phyloP scores from a whole-genome alignment of 2,888 invertebrate species.

The Pseudanteris insignis region DNA sequence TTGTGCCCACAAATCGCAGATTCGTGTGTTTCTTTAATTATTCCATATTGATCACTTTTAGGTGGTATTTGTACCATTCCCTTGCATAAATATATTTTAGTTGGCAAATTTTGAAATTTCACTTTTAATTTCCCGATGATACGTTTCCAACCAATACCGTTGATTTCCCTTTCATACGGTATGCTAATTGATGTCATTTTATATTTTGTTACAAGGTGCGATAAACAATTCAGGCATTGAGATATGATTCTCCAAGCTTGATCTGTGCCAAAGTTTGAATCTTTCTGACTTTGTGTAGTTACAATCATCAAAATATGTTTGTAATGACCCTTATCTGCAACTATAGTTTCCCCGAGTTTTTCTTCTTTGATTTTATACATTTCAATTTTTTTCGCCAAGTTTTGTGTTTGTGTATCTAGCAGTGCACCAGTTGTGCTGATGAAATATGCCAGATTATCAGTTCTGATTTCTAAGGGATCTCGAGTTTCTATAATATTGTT shows the following conservation, averaged over 20 bases:
- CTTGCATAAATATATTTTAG: background rate
- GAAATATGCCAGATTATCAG: constrained; percentile 5
- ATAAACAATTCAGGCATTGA: too few relatives aligned
- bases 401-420: background rate
- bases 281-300: too few relatives aligned
- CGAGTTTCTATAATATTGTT: constrained; percentile 1
- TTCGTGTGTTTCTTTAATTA: background rate
- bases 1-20: too few relatives aligned
- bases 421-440: too few relatives aligned
- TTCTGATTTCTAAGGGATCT: background rate
- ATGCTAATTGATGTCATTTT: too few relatives aligned
- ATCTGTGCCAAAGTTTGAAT: background rate
- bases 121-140: constrained; percentile 1
- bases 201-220: too few relatives aligned
- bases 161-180: background rate
- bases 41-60: background rate
- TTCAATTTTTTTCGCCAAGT: background rate
- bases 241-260: too few relatives aligned
- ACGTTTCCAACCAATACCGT: background rate
- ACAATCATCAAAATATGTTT: background rate
- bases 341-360: background rate
- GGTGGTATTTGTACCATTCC: constrained; percentile 1
- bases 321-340: background rate
- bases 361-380: background rate
- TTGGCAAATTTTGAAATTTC: background rate